Base-by-base conservation (phyloP, 2,113 vertebrate species). In the Cervus canadensis region DNA sequence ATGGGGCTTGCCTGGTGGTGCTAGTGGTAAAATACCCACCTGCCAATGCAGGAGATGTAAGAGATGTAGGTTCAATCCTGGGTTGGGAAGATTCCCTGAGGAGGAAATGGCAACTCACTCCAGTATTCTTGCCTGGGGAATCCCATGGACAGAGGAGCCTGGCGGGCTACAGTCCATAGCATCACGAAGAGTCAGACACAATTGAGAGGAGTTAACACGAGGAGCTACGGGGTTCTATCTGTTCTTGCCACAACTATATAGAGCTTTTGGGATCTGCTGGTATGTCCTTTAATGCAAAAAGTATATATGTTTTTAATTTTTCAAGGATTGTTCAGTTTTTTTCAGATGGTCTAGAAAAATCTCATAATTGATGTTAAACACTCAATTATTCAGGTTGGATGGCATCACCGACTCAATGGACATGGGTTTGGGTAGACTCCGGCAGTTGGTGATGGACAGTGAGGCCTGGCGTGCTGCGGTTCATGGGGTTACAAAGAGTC, bases 341-440 rank as follows among this genome's bases (percentile, higher is more conserved):
- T 81, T 21, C 78, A 5, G 7, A 12, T 25, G 28, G 79, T 76
- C 30, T 84, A 50, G 16, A 60, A 92, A 43, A n/a, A 36, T 60
- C 12, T 89, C 56, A 78, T 85, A 86, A 45, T 54, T 94, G 64
- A 88, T 87, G 12, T 82, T 56, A 83, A 79, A 78, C 8, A 25
- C 2, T 88, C 28, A 33, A 9, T 67, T 93, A 48, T 52, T 67
- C 95, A 30, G 7, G 2, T 21, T 71, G 64, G 17, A 71, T 71
- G n/a, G n/a, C 64, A 71, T 71, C n/a, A 36, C n/a, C 4, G 16
- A 36, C 2, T 71, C 64, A 36, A 2, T 21, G n/a, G 64, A 36
- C 33, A 19, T n/a, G 62, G 33, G 33, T 19, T 19, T 19, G 33
- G 33, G 17, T 71, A 36, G 64, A 36, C 33, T 71, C n/a, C 1